These are phyloP conservation scores for Hippolais icterina DNA, from an alignment of 2,113 vertebrate species.

Conservation along the genomic window DNA sequence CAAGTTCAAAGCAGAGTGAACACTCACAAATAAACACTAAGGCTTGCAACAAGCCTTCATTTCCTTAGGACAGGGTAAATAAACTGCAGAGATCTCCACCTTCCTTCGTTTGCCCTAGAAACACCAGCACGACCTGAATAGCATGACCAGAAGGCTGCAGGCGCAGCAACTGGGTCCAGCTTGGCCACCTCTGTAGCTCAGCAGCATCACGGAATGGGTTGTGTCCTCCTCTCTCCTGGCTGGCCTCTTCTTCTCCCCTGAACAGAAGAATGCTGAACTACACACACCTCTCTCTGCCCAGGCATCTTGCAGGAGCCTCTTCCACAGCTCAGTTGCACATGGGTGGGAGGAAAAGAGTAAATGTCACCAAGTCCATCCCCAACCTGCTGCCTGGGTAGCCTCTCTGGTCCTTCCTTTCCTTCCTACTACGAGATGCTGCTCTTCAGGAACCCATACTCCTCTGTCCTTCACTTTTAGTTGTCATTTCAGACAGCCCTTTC, in stretches of 20 bases:
- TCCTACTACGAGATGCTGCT: rapidly evolving
- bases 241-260: not conserved
- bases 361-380: not conserved
- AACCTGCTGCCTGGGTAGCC: not conserved
- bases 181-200: not conserved
- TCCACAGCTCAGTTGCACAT: not conserved
- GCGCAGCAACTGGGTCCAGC: not conserved
- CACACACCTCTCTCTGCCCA: not conserved
- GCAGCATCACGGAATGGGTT: not conserved
- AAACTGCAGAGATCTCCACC: not conserved
- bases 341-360: not conserved
- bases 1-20: conserved; percentile 9
- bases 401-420: not conserved
- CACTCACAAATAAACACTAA: not conserved
- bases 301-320: not conserved
- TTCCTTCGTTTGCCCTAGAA: not conserved
- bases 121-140: not conserved
- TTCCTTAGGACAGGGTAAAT: conserved; percentile 13
- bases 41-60: not conserved
- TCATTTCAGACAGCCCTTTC: not conserved
- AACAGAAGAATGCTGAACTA: not conserved
- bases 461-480: not conserved
- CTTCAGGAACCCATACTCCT: not conserved
- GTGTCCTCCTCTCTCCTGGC: not conserved
- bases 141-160: not conserved